Conservation (phyloP, 2,113 vertebrate species). For the Upupa epops region DNA sequence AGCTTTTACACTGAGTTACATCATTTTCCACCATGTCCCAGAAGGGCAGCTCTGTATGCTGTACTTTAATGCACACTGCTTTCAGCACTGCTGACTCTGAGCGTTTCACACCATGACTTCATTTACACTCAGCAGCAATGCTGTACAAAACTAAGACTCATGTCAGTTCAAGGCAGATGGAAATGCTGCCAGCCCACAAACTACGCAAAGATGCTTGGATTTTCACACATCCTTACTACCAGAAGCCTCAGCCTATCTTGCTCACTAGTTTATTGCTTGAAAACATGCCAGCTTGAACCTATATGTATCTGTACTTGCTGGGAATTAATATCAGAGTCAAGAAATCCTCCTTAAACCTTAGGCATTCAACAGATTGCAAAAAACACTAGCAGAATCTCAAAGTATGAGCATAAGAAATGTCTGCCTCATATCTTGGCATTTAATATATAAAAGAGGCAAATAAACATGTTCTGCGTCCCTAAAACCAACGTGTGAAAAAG, state of each 20-base stretch:
- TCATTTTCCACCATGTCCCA: slow-evolving; percentile 76
- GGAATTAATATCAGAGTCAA: neutral
- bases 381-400: neutral
- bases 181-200: neutral
- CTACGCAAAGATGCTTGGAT: neutral
- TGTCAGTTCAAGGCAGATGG: neutral
- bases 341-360: neutral
- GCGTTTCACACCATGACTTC: slow-evolving; percentile 18
- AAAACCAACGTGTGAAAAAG: neutral
- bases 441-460: neutral
- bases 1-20: slow-evolving; percentile 79
- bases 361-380: neutral
- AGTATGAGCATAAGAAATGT: neutral
- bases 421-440: neutral
- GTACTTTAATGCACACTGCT: neutral
- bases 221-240: slow-evolving; percentile 22
- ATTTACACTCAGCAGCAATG: neutral
- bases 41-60: slow-evolving; percentile 55
- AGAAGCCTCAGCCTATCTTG: neutral
- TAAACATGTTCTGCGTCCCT: neutral
- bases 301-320: neutral
- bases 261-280: neutral
- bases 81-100: slow-evolving; percentile 10
- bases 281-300: neutral
- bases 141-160: neutral